phyloP scores from a whole-genome alignment of 2,113 vertebrate genomes.

The Syngnathoides biaculeatus region DNA sequence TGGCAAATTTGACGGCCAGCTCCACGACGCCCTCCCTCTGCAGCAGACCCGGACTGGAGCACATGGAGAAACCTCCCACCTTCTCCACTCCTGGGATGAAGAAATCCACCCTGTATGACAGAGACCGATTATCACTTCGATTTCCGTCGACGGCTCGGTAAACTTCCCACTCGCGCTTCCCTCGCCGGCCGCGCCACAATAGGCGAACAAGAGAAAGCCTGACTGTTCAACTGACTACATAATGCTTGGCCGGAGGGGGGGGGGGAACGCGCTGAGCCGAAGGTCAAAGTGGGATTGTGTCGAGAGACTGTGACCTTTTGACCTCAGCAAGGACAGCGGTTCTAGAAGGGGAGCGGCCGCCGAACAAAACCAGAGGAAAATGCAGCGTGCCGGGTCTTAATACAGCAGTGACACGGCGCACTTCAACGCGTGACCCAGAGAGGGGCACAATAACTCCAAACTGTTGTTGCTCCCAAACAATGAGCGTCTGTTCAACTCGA shows the following conservation, averaged over 20 bases:
- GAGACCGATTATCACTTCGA: not conserved
- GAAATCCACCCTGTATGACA: conserved; percentile 85
- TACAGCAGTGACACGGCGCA: conserved; percentile 3
- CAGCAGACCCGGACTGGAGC: conserved; percentile 85
- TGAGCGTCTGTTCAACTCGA: conserved; percentile 44
- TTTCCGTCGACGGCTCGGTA: not conserved
- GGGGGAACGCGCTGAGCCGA: conserved; percentile 4
- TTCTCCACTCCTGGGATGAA: conserved; percentile 87
- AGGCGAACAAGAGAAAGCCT: conserved; percentile 2
- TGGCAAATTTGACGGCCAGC: conserved; percentile 85
- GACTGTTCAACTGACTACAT: conserved; percentile 8
- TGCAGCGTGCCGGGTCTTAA: conserved; percentile 9
- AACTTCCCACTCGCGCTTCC: not conserved
- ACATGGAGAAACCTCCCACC: conserved; percentile 94
- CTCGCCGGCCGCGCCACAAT: not conserved
- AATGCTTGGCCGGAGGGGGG: conserved; percentile 8
- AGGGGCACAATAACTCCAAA: conserved; percentile 28
- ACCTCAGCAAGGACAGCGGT: conserved; percentile 15
- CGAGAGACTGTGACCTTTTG: conserved; percentile 17
- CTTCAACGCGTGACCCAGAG: conserved; percentile 9
- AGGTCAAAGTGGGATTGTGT: conserved; percentile 34
- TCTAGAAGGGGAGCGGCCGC: conserved; percentile 32
- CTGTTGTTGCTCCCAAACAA: conserved; percentile 50
- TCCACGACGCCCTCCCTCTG: conserved; percentile 82
- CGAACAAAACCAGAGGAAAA: conserved; percentile 36